A percentile compares a stretch with the other conserved stretches of the same genome.
These are phyloP conservation scores for Entomobrya proxima DNA, from an alignment of 2,888 invertebrate species.

Conservation along the genomic window DNA sequence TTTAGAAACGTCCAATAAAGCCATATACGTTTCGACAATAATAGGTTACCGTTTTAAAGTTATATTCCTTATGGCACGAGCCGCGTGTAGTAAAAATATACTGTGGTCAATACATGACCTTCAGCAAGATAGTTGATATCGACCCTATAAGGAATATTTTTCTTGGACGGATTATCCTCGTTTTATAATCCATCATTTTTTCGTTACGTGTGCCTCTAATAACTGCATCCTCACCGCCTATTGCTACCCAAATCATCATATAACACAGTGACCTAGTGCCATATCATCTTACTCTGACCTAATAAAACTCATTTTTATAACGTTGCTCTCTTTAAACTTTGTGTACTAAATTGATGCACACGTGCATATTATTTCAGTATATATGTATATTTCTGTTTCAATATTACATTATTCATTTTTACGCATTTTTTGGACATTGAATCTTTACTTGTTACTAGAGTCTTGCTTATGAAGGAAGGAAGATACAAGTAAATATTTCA, in stretches of 20 bases:
- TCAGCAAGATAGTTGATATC: too few species aligned
- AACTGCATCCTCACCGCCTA: neutral
- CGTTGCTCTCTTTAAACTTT: too few species aligned
- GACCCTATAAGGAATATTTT: neutral
- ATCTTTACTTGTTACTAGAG: too few species aligned
- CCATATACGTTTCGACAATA: too few species aligned
- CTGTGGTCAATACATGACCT: neutral
- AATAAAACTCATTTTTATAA: constrained; percentile 9
- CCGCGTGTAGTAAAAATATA: constrained; percentile 11
- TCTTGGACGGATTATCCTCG: too few species aligned
- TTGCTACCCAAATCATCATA: neutral
- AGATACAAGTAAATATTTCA: too few species aligned
- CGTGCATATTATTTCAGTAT: too few species aligned
- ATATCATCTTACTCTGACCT: neutral
- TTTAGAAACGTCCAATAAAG: neutral
- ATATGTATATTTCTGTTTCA: too few species aligned
- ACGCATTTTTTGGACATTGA: too few species aligned
- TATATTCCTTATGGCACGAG: constrained; percentile 25
- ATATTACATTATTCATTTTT: too few species aligned
- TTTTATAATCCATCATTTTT: neutral
- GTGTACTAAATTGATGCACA: too few species aligned
- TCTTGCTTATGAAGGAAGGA: too few species aligned
- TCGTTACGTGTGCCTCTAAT: neutral
- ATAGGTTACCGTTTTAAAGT: neutral
- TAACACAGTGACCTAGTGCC: neutral